Evolutionary conservation across 2,888 invertebrate genomes (phyloP), one percentile per base, ranked within the genome.

Genomic region (Drosophila aldrichi): DNA sequence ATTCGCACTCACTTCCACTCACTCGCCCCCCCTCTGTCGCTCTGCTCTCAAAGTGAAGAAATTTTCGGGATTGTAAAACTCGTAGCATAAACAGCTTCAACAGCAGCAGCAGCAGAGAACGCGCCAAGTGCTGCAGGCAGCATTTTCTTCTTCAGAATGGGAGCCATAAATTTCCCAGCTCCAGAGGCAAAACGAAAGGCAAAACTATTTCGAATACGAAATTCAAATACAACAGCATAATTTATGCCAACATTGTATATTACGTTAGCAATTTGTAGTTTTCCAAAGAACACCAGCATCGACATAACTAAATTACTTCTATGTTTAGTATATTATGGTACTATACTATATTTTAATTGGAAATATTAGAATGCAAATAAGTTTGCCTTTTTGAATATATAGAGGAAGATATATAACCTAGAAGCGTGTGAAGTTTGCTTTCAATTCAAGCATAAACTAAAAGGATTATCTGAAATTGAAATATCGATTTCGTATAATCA

Each of bases 31-130:
- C 20, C 20, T n/a, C n/a, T 40, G 9, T 14, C 18, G 41, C 46
- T 29, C 16, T 36, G 48, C 40, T 54, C 29, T 29, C 18, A 29
- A 40, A 54, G 12, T 54, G 54, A 54, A 54, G 40, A 69, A 58
- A 82, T 71, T 62, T 70, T 69, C 51, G 78, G 43, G 22, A 46
- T 64, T 58, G 54, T 43, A 61, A 29, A 38, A 62, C 38, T 34
- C 44, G 32, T 48, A 64, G 66, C 78, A 76, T 72, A 67, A 74
- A 70, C 73, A 72, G 67, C 67, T n/a, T n/a, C n/a, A 70, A 62
- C 63, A 74, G 67, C 73, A 72, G 67, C 67, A 70, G 64, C 63
- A 74, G 67, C 73, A 74, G 67, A 62, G 65, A 54, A 29, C 57
- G 54, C 16, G 46, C 56, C 14, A 70, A 58, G 56, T 29, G 49